A percentile compares a stretch with the other conserved stretches of the same genome.
These are phyloP conservation scores for Dermolepida albohirtum DNA, from an alignment of 2,888 invertebrate species.

Conservation along the genomic window DNA sequence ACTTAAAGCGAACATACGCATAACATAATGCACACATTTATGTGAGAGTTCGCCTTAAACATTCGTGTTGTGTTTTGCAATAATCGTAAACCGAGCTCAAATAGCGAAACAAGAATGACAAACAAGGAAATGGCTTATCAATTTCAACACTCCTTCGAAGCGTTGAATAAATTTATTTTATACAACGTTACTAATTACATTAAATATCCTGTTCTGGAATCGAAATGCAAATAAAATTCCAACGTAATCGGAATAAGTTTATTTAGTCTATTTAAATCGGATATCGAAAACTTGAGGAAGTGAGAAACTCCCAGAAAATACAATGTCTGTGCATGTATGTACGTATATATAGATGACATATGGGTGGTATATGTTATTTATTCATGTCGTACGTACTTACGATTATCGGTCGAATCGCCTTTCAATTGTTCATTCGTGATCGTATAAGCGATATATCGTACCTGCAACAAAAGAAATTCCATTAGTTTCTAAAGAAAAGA, in stretches of 20 bases:
- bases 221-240: constrained; percentile 10
- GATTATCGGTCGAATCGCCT: constrained; percentile 16
- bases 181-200: constrained; percentile 10
- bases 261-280: background rate
- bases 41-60: constrained; percentile 17
- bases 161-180: constrained; percentile 16
- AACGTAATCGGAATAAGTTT: background rate
- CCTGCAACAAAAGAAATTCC: constrained; percentile 36
- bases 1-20: constrained; percentile 12
- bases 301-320: background rate
- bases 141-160: constrained; percentile 27
- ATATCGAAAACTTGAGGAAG: background rate
- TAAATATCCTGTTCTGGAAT: background rate
- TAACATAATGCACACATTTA: constrained; percentile 20
- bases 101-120: constrained; percentile 8
- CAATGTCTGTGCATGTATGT: background rate
- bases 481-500: constrained; percentile 33
- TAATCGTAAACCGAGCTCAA: constrained; percentile 28
- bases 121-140: constrained; percentile 33
- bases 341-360: background rate
- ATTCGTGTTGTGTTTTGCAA: constrained; percentile 31
- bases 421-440: constrained; percentile 26
- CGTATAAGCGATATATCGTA: constrained; percentile 26
- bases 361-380: too few species aligned
- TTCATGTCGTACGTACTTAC: constrained; percentile 7